Evolutionary conservation across 2,888 invertebrate genomes (phyloP).

Genomic region (Himalopsyche tibetana): DNA sequence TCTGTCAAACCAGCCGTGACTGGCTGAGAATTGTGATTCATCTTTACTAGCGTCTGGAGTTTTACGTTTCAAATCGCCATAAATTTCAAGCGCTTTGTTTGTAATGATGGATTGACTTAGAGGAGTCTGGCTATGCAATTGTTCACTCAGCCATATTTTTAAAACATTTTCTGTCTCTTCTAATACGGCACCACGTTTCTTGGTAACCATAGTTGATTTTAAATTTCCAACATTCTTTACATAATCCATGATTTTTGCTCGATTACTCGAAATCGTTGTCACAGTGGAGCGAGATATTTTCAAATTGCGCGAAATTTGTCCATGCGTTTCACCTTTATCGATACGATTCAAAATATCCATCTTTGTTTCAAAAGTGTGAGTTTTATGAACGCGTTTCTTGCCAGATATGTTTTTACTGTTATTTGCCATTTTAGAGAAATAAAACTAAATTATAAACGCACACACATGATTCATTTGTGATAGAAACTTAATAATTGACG

Average conservation of each 20-base stretch:
- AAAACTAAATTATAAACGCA: background rate
- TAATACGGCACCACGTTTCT: background rate
- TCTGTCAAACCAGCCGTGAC: conserved; percentile 19
- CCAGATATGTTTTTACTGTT: background rate
- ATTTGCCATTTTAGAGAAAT: background rate
- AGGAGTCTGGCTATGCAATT: background rate
- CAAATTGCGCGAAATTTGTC: background rate
- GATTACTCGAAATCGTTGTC: background rate
- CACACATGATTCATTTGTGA: too few species aligned
- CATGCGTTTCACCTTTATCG: background rate
- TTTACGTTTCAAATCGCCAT: background rate
- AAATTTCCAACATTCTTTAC: conserved; percentile 11
- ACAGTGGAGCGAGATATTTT: background rate
- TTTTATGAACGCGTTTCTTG: conserved; percentile 11
- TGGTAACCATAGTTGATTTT: background rate
- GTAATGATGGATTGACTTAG: background rate
- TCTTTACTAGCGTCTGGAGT: background rate
- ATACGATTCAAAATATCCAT: conserved; percentile 4
- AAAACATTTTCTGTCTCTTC: background rate
- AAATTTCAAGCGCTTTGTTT: background rate
- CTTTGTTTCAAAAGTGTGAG: conserved; percentile 1
- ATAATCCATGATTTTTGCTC: conserved; percentile 1
- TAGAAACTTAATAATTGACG: too few species aligned
- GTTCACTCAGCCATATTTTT: background rate
- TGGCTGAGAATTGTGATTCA: background rate